These are phyloP conservation scores for Coptotermes formosanus DNA, from an alignment of 1,140 invertebrate species.

Conservation along the genomic window DNA sequence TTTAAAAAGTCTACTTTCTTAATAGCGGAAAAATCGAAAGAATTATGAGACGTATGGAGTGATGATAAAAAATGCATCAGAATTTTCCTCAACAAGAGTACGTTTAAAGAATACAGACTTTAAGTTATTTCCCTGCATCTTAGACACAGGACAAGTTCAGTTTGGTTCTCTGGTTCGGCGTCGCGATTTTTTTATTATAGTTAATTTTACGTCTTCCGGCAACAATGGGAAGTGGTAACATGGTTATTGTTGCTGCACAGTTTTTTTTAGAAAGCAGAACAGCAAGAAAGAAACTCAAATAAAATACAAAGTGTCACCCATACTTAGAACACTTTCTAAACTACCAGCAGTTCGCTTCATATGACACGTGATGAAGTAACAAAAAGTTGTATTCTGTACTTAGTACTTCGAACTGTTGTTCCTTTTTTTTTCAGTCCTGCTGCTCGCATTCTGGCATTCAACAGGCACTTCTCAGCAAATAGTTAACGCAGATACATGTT, in stretches of 20 bases:
- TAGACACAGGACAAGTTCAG: background rate
- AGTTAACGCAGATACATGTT: background rate
- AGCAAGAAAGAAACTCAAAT: background rate
- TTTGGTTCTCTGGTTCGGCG: background rate
- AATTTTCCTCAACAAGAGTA: background rate
- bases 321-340: background rate
- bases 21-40: background rate
- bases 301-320: background rate
- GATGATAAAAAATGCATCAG: background rate
- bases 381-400: background rate
- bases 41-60: background rate
- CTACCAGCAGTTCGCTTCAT: background rate
- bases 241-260: background rate
- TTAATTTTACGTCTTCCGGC: background rate
- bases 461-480: constrained; percentile 10
- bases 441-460: background rate
- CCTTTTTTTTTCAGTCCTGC: background rate
- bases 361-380: background rate
- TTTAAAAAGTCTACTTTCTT: background rate
- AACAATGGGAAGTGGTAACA: background rate
- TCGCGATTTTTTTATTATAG: background rate
- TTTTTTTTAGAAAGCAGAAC: background rate
- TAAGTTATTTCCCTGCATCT: background rate
- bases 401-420: background rate
- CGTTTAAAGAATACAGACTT: background rate